These are phyloP conservation scores for Melanchra persicariae DNA, from an alignment of 2,888 invertebrate genomes.

Conservation along the genomic window DNA sequence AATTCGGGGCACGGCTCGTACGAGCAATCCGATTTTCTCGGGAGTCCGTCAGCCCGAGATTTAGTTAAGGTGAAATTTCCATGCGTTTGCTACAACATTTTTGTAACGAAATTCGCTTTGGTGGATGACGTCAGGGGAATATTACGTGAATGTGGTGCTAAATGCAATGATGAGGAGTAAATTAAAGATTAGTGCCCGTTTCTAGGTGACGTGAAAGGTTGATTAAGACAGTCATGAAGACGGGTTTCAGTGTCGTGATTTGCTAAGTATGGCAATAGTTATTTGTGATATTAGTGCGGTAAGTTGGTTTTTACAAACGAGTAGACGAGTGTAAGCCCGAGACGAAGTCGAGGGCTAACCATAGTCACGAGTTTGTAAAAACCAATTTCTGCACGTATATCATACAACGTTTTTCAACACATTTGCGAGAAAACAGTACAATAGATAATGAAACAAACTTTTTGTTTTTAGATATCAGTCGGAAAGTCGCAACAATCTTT, in stretches of 20 bases:
- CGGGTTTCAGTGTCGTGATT: background rate
- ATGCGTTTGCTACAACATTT: conserved; percentile 33
- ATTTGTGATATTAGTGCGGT: too few species aligned
- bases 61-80: conserved; percentile 65
- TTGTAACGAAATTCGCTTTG: conserved; percentile 25
- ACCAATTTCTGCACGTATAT: too few species aligned
- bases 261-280: too few species aligned
- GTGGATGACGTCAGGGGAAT: background rate
- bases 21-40: conserved; percentile 71
- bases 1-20: conserved; percentile 59
- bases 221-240: background rate
- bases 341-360: too few species aligned
- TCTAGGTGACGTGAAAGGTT: background rate
- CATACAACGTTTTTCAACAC: too few species aligned
- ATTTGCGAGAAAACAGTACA: too few species aligned
- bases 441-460: too few species aligned
- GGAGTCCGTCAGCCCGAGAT: conserved; percentile 65
- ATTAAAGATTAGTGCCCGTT: background rate
- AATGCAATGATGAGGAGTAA: background rate
- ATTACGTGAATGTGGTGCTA: background rate
- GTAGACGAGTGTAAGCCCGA: too few species aligned
- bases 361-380: too few species aligned
- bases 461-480: too few species aligned
- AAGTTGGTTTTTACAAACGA: too few species aligned
- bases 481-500: too few species aligned